Base-by-base conservation (phyloP, 2,888 invertebrate genomes). In the Macropis europaea region DNA sequence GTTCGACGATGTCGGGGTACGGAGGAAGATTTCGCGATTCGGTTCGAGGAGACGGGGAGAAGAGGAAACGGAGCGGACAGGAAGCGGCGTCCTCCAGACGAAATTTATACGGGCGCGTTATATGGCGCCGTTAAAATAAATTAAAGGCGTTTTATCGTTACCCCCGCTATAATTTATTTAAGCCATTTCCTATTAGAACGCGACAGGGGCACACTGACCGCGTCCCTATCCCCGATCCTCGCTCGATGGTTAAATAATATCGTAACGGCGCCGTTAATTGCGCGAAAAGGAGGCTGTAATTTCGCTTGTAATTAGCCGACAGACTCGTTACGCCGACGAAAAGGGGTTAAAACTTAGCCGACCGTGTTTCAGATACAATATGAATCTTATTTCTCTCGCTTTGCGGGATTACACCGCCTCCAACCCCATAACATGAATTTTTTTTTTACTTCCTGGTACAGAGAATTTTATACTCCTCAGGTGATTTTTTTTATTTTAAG, bases 61-160 rank as follows among this genome's bases (percentile, higher is more conserved):
- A 9, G 7, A 13, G 43, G 13, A 9, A 26, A 15, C 9, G 32
- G 24, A 19, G 42, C 17, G 34, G 4, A 7, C 28, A 47, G 67
- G 53, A 52, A 50, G 30, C 63, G n/a, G 24, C 36, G 40, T 60
- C 69, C 48, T 48, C 63, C 62, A 60, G 56, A 68, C 71, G 77
- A 82, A 88, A 88, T 87, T 85, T 84, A 86, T 86, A 83, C 78
- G 82, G 77, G 69, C 81, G 73, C 79, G 84, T 87, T 87, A 85
- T 84, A 83, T 76, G 82, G 80, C 76, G 84, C 73, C 78, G 86
- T 86, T 85, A 84, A 86, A 87, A 84, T 87, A 86, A 88, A 88
- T 88, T 85, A 84, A 86, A 84, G 82, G 82, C 81, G 82, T 82
- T 87, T 83, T 84, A 85, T 86, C 80, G 82, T 76, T 56, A 67